phyloP scores from a whole-genome alignment of 2,797 vertebrate species.

The Forpus xanthops region DNA sequence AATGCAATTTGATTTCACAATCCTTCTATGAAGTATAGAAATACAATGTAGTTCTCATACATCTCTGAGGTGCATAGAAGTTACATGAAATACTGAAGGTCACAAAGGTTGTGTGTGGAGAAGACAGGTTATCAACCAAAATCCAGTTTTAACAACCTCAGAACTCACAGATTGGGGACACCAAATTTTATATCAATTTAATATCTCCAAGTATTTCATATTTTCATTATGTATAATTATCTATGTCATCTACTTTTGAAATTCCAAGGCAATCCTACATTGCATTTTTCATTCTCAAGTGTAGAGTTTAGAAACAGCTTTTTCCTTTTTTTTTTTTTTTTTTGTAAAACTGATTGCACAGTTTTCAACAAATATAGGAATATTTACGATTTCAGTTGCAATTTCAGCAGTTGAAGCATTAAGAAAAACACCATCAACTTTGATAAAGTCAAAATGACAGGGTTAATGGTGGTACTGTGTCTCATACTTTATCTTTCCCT shows the following conservation, averaged over 20 bases:
- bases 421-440: not conserved
- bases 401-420: not conserved
- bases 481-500: not conserved
- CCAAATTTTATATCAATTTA: not conserved
- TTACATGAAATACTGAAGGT: not conserved
- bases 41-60: not conserved
- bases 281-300: not conserved
- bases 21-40: not conserved
- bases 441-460: not conserved
- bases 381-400: not conserved
- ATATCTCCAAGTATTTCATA: not conserved
- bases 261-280: not conserved
- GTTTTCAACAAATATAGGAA: not conserved
- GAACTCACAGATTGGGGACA: not conserved
- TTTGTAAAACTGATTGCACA: not conserved
- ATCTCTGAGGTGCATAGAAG: not conserved
- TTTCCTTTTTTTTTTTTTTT: not conserved
- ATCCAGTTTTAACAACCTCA: not conserved
- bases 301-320: not conserved
- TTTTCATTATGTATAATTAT: not conserved
- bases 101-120: not conserved
- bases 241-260: not conserved
- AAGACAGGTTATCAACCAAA: not conserved
- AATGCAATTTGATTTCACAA: not conserved
- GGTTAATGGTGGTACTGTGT: fast-evolving